These are phyloP conservation scores for Physeter macrocephalus DNA, from an alignment of 2,113 vertebrate genomes.

Conservation along the genomic window DNA sequence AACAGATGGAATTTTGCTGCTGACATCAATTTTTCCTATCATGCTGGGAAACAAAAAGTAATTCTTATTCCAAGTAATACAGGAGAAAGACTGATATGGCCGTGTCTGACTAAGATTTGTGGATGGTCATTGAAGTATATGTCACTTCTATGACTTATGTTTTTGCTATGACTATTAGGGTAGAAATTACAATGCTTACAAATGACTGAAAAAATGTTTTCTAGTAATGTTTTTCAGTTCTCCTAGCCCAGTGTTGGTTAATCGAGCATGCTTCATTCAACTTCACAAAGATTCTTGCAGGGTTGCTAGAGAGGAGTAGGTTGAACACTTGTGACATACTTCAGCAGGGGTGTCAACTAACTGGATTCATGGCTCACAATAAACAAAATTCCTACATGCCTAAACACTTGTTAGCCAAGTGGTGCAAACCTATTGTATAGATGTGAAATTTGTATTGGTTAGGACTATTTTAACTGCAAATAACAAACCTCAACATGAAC, in stretches of 20 bases:
- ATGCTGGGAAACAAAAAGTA: background rate
- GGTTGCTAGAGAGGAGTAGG: background rate
- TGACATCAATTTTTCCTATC: slow-evolving; percentile 43
- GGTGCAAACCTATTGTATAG: background rate
- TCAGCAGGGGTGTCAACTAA: background rate
- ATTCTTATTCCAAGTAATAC: background rate
- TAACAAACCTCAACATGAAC: background rate
- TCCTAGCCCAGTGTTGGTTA: background rate
- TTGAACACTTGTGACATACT: background rate
- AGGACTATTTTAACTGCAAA: background rate
- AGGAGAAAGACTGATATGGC: background rate
- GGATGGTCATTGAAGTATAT: background rate
- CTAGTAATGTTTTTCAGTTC: background rate
- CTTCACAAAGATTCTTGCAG: background rate
- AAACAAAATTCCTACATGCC: background rate
- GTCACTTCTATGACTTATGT: background rate
- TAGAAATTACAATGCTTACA: background rate
- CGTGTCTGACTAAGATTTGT: background rate
- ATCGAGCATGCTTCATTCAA: background rate
- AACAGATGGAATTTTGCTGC: slow-evolving; percentile 26
- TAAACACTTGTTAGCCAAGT: background rate
- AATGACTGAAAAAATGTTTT: background rate
- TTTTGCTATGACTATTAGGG: background rate
- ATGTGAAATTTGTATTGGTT: background rate
- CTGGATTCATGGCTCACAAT: background rate